Percentiles rank a stretch among this genome's conserved stretches.
Evolutionary conservation across 1,140 invertebrate genomes (phyloP).

Genomic region (Drosophila leontia): DNA sequence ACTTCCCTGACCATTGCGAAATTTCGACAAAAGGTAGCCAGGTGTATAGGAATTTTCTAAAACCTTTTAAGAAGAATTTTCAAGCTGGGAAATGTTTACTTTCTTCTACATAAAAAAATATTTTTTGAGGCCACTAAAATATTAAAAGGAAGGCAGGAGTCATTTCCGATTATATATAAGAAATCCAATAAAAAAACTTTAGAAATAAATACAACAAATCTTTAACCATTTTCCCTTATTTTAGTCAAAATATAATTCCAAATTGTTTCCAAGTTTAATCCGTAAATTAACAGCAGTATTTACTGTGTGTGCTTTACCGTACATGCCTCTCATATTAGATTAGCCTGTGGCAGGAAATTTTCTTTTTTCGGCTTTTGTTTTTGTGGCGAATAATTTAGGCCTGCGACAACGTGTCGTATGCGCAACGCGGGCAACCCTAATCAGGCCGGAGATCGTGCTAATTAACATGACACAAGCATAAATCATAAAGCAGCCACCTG

Average conservation of each 20-base stretch:
- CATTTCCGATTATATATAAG: too few species aligned
- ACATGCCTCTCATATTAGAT: conserved; percentile 17
- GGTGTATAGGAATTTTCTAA: not conserved
- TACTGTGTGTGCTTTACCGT: conserved; percentile 15
- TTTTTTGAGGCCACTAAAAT: too few species aligned
- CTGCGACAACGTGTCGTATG: conserved; percentile 48
- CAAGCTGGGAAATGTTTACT: too few species aligned
- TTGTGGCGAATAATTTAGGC: conserved; percentile 18
- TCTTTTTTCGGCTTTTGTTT: not conserved
- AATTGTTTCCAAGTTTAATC: not conserved
- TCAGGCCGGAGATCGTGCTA: conserved; percentile 54
- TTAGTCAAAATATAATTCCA: not conserved
- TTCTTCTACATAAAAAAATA: not conserved
- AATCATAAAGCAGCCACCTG: conserved; percentile 52
- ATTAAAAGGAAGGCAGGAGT: too few species aligned
- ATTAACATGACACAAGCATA: conserved; percentile 70
- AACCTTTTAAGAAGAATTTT: not conserved
- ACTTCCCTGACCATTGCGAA: not conserved
- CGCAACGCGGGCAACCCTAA: conserved; percentile 38
- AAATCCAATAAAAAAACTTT: too few species aligned
- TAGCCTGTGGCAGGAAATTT: conserved; percentile 13
- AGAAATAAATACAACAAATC: not conserved
- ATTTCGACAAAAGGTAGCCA: too few species aligned
- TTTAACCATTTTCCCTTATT: not conserved
- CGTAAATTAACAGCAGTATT: not conserved